Percentiles rank a stretch among this genome's conserved stretches.
phyloP scores from a whole-genome alignment of 2,888 invertebrate species.

The Sminthurinus aureus region DNA sequence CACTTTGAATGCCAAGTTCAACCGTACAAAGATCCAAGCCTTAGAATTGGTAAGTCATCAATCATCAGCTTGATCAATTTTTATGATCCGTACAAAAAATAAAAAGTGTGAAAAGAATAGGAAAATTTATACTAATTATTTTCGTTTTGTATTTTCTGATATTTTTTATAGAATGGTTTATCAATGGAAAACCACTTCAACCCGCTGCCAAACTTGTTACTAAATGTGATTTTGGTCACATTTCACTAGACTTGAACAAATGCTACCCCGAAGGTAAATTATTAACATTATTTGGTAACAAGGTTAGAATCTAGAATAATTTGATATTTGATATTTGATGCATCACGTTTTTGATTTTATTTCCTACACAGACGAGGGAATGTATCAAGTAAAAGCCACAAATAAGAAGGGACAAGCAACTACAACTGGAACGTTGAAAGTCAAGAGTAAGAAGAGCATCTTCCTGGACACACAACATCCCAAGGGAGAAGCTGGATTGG shows the following conservation, averaged over 20 bases:
- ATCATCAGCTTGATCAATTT: too few species aligned
- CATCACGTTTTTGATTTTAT: too few species aligned
- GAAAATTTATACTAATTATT: too few species aligned
- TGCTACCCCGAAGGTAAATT: slow-evolving; percentile 75
- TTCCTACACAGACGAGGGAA: slow-evolving; percentile 83
- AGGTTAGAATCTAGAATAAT: too few species aligned
- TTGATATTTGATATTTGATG: too few species aligned
- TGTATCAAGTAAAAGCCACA: slow-evolving; percentile 88
- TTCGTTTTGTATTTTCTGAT: neutral
- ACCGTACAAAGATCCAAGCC: slow-evolving; percentile 86
- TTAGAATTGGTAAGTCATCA: slow-evolving; percentile 70
- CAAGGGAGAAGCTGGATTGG: slow-evolving; percentile 88
- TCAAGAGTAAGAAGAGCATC: slow-evolving; percentile 67
- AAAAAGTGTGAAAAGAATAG: neutral
- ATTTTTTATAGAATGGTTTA: slow-evolving; percentile 24
- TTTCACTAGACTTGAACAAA: slow-evolving; percentile 86
- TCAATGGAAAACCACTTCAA: slow-evolving; percentile 64
- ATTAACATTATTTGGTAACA: too few species aligned
- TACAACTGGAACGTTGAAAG: slow-evolving; percentile 86
- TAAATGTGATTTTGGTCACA: slow-evolving; percentile 95
- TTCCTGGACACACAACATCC: slow-evolving; percentile 93
- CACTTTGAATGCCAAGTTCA: slow-evolving; percentile 94
- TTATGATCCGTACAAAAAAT: neutral
- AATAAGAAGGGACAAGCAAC: slow-evolving; percentile 89
- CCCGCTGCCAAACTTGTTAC: slow-evolving; percentile 90